These are phyloP conservation scores for Spilarctia lutea DNA, from an alignment of 2,888 invertebrate genomes.

Conservation along the genomic window DNA sequence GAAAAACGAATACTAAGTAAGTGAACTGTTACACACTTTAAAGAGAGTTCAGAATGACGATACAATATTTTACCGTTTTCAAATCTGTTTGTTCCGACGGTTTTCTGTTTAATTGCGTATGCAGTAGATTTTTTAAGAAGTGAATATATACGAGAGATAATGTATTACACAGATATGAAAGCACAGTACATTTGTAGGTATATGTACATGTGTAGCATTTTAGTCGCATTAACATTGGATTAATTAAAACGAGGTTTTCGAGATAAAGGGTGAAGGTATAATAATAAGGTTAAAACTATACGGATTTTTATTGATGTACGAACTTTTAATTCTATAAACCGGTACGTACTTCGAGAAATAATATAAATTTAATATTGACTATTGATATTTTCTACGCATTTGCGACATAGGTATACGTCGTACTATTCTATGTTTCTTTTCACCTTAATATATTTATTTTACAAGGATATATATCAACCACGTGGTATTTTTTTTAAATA, in stretches of 20 bases:
- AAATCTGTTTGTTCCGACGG: neutral
- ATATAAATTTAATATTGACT: too few relatives aligned
- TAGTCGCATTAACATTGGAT: neutral
- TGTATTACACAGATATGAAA: neutral
- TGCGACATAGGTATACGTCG: neutral
- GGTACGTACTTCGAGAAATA: too few relatives aligned
- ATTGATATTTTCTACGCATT: too few relatives aligned
- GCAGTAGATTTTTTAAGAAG: neutral
- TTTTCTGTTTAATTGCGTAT: neutral
- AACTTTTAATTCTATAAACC: neutral
- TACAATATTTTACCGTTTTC: neutral
- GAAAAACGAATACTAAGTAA: neutral
- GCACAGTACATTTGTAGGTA: neutral
- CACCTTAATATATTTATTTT: neutral
- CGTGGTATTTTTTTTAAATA: neutral
- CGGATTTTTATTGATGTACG: neutral
- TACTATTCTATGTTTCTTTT: neutral
- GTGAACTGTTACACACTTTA: neutral
- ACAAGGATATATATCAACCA: neutral
- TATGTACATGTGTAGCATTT: neutral
- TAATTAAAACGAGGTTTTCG: neutral
- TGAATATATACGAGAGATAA: neutral
- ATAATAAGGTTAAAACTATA: neutral
- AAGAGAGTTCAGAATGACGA: neutral
- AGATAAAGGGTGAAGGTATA: neutral